Evolutionary conservation across 2,888 invertebrate species (phyloP).

Genomic region (Phyllotreta striolata): DNA sequence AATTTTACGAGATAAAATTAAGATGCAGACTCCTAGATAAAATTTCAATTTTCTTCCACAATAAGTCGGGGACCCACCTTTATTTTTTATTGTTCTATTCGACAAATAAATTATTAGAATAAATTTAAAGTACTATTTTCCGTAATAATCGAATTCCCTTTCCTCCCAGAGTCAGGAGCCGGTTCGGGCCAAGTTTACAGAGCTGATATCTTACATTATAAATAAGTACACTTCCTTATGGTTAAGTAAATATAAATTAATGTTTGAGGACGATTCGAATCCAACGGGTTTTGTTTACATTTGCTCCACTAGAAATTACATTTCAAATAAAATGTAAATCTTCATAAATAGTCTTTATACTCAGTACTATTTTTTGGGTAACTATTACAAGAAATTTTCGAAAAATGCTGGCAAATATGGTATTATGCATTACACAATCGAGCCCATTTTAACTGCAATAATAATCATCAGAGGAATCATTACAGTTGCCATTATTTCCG

Average conservation of each 20-base stretch:
- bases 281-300: constrained; percentile 26
- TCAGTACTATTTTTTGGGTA: no score
- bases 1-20: no score
- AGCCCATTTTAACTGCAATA: constrained; percentile 13
- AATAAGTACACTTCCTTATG: constrained; percentile 48
- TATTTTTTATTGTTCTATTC: no score
- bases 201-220: constrained; percentile 24
- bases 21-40: no score
- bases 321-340: constrained; percentile 13
- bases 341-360: constrained; percentile 4
- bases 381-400: no score
- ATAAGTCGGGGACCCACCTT: no score
- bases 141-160: no score
- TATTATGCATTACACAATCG: not conserved
- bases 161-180: no score
- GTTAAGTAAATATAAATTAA: constrained; percentile 55
- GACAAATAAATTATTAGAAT: no score
- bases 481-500: constrained; percentile 5
- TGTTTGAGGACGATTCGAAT: constrained; percentile 53
- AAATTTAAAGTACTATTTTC: no score
- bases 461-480: constrained; percentile 9
- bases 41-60: no score
- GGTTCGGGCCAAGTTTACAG: constrained; percentile 4
- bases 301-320: constrained; percentile 8
- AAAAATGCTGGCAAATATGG: no score